Percentiles rank a stretch among this genome's conserved stretches.
phyloP scores from a whole-genome alignment of 2,797 vertebrate genomes.

The Hoplostethus atlanticus region DNA sequence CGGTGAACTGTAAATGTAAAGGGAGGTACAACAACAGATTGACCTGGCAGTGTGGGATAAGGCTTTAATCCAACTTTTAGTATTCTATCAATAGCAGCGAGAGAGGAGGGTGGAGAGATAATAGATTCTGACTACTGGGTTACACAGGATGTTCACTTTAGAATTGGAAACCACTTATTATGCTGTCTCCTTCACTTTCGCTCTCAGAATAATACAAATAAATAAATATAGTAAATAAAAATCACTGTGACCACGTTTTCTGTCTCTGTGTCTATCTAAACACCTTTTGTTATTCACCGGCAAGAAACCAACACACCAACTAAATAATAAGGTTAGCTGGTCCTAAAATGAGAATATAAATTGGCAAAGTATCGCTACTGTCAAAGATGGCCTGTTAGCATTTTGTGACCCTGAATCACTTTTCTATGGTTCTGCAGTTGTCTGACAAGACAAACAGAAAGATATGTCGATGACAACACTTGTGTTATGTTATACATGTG shows the following conservation, averaged over 20 bases:
- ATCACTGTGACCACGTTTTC: conserved; percentile 4
- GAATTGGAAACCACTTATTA: conserved; percentile 34
- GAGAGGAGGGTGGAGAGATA: conserved; percentile 25
- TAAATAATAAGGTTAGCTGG: too few relatives aligned
- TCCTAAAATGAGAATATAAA: too few relatives aligned
- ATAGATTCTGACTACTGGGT: conserved; percentile 22
- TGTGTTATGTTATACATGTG: neutral
- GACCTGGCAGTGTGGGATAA: neutral
- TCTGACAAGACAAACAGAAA: neutral
- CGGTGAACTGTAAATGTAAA: conserved; percentile 15
- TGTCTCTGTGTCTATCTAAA: neutral
- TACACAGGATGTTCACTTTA: conserved; percentile 19
- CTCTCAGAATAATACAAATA: conserved; percentile 31
- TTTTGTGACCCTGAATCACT: conserved; percentile 6
- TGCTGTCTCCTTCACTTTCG: conserved; percentile 22
- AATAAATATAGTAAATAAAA: conserved; percentile 7
- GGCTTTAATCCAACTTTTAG: conserved; percentile 17
- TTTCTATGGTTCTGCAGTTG: neutral
- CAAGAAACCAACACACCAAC: too few relatives aligned
- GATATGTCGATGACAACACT: neutral
- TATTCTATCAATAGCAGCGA: conserved; percentile 22
- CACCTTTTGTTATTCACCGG: too few relatives aligned
- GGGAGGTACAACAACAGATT: conserved; percentile 3
- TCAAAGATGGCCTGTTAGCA: neutral
- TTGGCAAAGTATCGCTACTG: too few relatives aligned